A percentile compares a stretch with the other conserved stretches of the same genome.
These are phyloP conservation scores for Halocaridina rubra DNA, from an alignment of 2,888 invertebrate species.

Conservation along the genomic window DNA sequence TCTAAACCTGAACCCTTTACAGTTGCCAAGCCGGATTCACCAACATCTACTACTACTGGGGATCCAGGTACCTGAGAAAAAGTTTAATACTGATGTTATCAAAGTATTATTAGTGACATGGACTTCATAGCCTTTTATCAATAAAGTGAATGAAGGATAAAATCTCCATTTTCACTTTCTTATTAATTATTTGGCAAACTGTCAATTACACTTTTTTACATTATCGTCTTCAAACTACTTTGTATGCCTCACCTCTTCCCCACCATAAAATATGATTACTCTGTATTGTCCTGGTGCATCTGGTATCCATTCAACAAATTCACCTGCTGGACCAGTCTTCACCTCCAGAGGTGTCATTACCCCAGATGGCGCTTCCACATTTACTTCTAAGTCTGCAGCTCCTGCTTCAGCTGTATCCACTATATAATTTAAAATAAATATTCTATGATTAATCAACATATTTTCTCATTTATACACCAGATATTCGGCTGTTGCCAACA, in stretches of 20 bases:
- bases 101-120: too few relatives aligned
- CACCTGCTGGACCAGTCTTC: slow-evolving; percentile 70
- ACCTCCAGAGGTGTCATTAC: slow-evolving; percentile 85
- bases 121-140: too few relatives aligned
- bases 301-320: slow-evolving; percentile 86
- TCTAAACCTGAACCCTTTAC: slow-evolving; percentile 75
- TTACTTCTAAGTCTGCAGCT: slow-evolving; percentile 86
- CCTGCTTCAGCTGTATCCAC: slow-evolving; percentile 86
- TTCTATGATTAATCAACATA: too few relatives aligned
- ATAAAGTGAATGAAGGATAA: too few relatives aligned
- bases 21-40: slow-evolving; percentile 74
- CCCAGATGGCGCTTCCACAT: slow-evolving; percentile 87
- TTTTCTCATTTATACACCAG: too few relatives aligned
- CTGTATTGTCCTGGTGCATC: slow-evolving; percentile 83
- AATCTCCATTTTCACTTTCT: too few relatives aligned
- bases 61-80: slow-evolving; percentile 67
- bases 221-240: too few relatives aligned
- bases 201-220: too few relatives aligned
- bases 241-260: slow-evolving; percentile 70
- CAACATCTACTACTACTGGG: slow-evolving; percentile 73
- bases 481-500: too few relatives aligned
- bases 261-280: slow-evolving; percentile 74
- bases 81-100: too few relatives aligned
- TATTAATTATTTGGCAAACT: too few relatives aligned
- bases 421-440: slow-evolving; percentile 66